These are phyloP conservation scores for Melitaea cinxia DNA, from an alignment of 1,140 invertebrate species.

Conservation along the genomic window DNA sequence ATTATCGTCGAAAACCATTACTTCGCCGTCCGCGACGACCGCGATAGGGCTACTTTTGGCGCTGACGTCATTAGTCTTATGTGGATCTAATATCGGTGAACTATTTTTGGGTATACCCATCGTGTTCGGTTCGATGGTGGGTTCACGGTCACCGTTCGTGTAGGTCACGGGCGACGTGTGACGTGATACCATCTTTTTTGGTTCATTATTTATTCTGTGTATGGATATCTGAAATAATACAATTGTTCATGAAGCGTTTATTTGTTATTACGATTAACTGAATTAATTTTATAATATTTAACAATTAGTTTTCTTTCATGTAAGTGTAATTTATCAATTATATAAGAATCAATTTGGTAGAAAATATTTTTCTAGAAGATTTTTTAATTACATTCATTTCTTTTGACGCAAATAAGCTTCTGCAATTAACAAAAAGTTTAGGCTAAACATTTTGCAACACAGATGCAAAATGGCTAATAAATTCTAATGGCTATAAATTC, in stretches of 20 bases:
- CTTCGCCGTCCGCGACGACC: conserved; percentile 86
- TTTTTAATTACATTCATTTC: no score
- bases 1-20: conserved; percentile 91
- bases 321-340: no score
- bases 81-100: conserved; percentile 81
- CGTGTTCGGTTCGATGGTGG: conserved; percentile 53
- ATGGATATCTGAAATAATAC: conserved; percentile 63
- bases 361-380: no score
- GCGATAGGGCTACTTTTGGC: conserved; percentile 79
- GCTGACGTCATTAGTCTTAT: conserved; percentile 68
- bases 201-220: conserved; percentile 73
- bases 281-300: no score
- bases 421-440: no score
- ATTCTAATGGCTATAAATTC: no score
- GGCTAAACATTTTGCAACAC: no score
- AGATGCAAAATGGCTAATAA: no score
- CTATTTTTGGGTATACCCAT: conserved; percentile 77
- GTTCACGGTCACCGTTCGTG: conserved; percentile 69
- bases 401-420: no score
- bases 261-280: no score
- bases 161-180: conserved; percentile 81
- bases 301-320: no score
- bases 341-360: no score
- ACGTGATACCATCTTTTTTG: conserved; percentile 79
- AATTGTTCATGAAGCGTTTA: not conserved